Evolutionary conservation across 2,888 invertebrate species (phyloP), one percentile per base, ranked within the genome.

Genomic region (Physocephala rufipes): DNA sequence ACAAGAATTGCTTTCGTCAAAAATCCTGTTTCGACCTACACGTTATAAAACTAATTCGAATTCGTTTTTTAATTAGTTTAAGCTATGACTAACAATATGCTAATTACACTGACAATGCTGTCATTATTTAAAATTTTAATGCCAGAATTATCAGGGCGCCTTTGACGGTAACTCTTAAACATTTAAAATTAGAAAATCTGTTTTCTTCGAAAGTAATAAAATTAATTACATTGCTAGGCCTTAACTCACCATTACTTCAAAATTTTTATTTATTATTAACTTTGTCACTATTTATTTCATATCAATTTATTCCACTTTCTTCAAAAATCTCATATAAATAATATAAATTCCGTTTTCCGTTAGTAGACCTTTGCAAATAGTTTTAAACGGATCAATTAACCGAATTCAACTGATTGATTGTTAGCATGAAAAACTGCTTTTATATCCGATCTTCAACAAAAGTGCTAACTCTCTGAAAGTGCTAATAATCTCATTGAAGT

Each of bases 361-460:
- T n/a, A 30, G n/a, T 7, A 36, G n/a, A 24, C 2, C 64, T 15
- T 26, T 24, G 45, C 43, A 49, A 24, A 36, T 36, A 36, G 53
- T 55, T 47, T 55, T 58, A 49, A 49, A 58, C 53, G 59, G 26
- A 58, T 67, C 63, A 53, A 28, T 63, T 26, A 51, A 64, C 53
- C n/a, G 64, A 61, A 16, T 59, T 62, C 67, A 67, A 73, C 70
- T 73, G 73, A 67, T 73, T 66, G 51, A 63, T n/a, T 43, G 16
- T 70, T 70, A 43, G 21, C 51, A 47, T 30, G 36, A 28, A 13
- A 67, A 67, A 45, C 53, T 53, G 70, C 64, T 70, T 73, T 70
- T 73, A 73, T 73, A 73, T 58, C 15, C 43, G n/a, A 43, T 69
- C 59, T 59, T 28, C 19, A 28, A 67, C 47, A 59, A 36, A 36